phyloP scores from a whole-genome alignment of 2,888 invertebrate genomes.

The Caenorhabditis macrosperma region DNA sequence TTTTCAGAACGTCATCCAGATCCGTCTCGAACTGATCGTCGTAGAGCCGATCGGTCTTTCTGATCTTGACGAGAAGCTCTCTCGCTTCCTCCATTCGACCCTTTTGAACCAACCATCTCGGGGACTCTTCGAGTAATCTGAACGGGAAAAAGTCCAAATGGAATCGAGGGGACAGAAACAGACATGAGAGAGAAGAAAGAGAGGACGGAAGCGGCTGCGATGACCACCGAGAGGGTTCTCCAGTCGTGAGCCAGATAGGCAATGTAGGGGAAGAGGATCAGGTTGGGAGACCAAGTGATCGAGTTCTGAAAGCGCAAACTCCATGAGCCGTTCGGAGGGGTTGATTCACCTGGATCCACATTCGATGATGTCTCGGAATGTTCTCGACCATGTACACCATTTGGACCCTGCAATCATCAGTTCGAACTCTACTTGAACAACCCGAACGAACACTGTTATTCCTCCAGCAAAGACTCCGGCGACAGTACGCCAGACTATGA shows the following conservation, averaged over 20 bases:
- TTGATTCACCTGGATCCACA: slow-evolving; percentile 69
- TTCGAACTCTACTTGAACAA: too few species aligned
- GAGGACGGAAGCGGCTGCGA: slow-evolving; percentile 35
- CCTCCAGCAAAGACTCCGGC: slow-evolving; percentile 59
- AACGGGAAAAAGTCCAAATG: not conserved
- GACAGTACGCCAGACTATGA: slow-evolving; percentile 42
- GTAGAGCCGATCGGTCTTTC: slow-evolving; percentile 48
- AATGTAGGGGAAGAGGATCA: slow-evolving; percentile 72
- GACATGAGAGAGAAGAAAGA: slow-evolving; percentile 48
- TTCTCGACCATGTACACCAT: slow-evolving; percentile 77
- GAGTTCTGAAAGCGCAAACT: slow-evolving; percentile 37
- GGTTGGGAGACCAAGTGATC: slow-evolving; percentile 76
- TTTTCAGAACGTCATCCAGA: slow-evolving; percentile 43
- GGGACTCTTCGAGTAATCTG: slow-evolving; percentile 58
- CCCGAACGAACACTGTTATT: slow-evolving; percentile 49
- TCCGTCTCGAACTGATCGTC: slow-evolving; percentile 34
- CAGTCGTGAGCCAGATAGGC: slow-evolving; percentile 60
- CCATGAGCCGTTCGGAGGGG: not conserved
- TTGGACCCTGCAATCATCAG: slow-evolving; percentile 60
- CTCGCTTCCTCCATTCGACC: slow-evolving; percentile 52
- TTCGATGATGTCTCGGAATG: slow-evolving; percentile 73
- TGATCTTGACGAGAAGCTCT: slow-evolving; percentile 38
- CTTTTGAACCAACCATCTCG: slow-evolving; percentile 57
- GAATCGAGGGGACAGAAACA: not conserved
- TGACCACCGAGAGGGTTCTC: slow-evolving; percentile 50